Conservation (phyloP, 2,888 invertebrate species). For the Syrphus vitripennis region DNA sequence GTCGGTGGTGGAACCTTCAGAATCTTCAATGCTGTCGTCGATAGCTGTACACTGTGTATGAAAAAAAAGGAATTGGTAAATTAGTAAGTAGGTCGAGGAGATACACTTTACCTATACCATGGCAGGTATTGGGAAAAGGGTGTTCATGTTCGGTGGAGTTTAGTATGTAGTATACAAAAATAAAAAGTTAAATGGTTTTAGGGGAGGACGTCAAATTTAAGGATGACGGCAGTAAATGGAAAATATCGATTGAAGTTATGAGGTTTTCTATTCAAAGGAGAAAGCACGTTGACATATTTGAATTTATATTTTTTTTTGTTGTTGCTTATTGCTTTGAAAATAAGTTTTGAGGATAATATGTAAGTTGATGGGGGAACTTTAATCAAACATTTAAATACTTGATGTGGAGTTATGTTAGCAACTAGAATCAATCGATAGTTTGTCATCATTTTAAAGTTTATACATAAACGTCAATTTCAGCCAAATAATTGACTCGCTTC, state of each 20-base stretch:
- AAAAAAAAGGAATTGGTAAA: conserved; percentile 29
- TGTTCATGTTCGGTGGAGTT: neutral
- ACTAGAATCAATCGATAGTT: neutral
- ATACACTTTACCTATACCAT: neutral
- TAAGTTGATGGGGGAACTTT: neutral
- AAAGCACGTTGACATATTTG: conserved; percentile 35
- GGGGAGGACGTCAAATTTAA: conserved; percentile 36
- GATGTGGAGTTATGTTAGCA: neutral
- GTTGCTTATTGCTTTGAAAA: neutral
- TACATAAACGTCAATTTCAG: too few relatives aligned
- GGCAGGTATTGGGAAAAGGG: conserved; percentile 9
- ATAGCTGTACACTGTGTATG: conserved; percentile 73
- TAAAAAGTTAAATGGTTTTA: neutral
- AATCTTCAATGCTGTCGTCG: conserved; percentile 72
- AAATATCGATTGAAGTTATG: conserved; percentile 51
- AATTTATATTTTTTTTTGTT: conserved; percentile 5
- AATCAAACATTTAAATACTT: neutral
- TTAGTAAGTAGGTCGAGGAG: conserved; percentile 38
- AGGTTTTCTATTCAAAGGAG: conserved; percentile 16
- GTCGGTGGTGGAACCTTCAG: conserved; percentile 71
- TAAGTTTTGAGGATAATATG: neutral
- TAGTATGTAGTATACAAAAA: neutral
- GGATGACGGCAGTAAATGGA: conserved; percentile 22
- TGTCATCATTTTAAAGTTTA: neutral
- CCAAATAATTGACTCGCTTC: too few relatives aligned